Base-by-base conservation (phyloP, 2,888 invertebrate genomes). In the Priapulus caudatus region DNA sequence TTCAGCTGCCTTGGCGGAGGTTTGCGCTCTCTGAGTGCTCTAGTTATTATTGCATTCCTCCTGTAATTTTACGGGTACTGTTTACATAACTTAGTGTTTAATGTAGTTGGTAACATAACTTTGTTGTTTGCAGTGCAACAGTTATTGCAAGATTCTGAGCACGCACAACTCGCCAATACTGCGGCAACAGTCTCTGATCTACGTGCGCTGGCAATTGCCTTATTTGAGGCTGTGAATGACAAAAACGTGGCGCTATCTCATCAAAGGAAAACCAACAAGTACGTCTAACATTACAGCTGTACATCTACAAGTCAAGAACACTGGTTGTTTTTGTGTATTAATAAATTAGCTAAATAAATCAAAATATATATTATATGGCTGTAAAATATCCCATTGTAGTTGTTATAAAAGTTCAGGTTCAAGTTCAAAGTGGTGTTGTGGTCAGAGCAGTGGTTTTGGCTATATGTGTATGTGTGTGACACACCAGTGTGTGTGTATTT, bases 231-330 rank as follows among this genome's bases (percentile, higher is more conserved):
- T 47, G 74, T 89, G 33, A 86, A 84, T 70, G 89, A 90, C 66
- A 89, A 89, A 72, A 84, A 83, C 48, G 75, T 86, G 54, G 87
- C 87, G 1, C 71, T 89, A 22, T 81, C 81, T 56, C 89, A 89
- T 72, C 88, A 88, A 63, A 80, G 84, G 63, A 85, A 86, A 72
- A 83, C 88, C 3, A 90, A 89, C 70, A 84, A 82, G 84, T 84
- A 75, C 66, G 54, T 45, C 15, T 3, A 16, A 20, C 15, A 15
- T 21, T 23, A 15, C 16, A 45, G 43, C 23, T 23, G n/a, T n/a
- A n/a, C n/a, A n/a, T n/a, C n/a, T n/a, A n/a, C n/a, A n/a, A n/a
- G n/a, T n/a, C n/a, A n/a, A n/a, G n/a, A n/a, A 54, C 20, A 43
- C 33, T 52, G 57, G 53, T 72, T 73, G 10, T 62, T 19, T 48